Conservation (phyloP, 2,113 vertebrate species). For the Heloderma charlesbogerti region DNA sequence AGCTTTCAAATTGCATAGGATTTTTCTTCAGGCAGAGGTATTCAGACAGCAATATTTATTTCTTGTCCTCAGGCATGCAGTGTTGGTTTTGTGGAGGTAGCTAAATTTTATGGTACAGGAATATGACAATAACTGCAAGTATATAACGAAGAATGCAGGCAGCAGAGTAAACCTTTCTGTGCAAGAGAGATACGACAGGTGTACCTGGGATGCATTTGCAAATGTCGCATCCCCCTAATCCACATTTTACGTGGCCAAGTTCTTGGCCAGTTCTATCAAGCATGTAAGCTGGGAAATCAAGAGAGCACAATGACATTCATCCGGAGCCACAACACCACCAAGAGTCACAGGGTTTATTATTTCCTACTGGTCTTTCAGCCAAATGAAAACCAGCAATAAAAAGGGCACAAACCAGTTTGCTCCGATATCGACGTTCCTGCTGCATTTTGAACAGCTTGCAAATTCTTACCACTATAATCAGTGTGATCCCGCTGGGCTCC, state of each 20-base stretch:
- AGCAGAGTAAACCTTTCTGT: neutral
- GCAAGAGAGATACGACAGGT: neutral
- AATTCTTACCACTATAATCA: slow-evolving; percentile 72
- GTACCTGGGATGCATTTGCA: neutral
- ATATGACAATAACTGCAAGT: neutral
- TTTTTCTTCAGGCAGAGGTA: neutral
- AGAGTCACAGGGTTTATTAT: slow-evolving; percentile 33
- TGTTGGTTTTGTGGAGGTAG: neutral
- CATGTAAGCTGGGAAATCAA: neutral
- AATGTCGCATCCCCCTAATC: neutral
- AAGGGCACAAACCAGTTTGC: slow-evolving; percentile 41
- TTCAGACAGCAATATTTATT: neutral
- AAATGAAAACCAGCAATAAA: slow-evolving; percentile 52
- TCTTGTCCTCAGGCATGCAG: neutral
- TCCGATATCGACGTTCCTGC: slow-evolving; percentile 45
- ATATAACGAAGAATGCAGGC: neutral
- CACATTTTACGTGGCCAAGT: neutral
- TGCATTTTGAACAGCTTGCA: slow-evolving; percentile 68
- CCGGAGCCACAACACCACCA: neutral
- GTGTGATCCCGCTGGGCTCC: slow-evolving; percentile 64
- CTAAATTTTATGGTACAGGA: neutral
- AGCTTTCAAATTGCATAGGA: neutral
- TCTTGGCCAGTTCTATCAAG: neutral
- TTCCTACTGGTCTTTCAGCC: slow-evolving; percentile 44
- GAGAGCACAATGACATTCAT: slow-evolving; percentile 12